Base-by-base conservation (phyloP, 2,888 invertebrate species). In the Meliscaeva auricollis region DNA sequence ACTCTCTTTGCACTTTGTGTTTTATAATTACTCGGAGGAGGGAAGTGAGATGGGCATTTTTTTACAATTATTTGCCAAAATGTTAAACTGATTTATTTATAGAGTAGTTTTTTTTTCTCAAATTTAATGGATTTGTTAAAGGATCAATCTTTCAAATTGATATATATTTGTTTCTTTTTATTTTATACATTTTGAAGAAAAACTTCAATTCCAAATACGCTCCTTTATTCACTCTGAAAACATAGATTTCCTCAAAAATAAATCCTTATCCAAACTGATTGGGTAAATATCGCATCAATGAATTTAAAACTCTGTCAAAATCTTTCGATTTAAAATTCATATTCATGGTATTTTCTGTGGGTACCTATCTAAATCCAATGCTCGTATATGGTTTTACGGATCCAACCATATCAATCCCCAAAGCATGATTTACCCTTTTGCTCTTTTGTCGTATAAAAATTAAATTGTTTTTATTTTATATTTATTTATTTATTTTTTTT, bases 381-480 rank as follows among this genome's bases (percentile, higher is more conserved):
- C 44, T 41, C 46, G n/a, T 6, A 30, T 17, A 66, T 50, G 38
- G 17, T 32, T 64, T 32, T 20, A 2, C 9, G 11, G 22, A 46
- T 54, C 22, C 22, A 56, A 20, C 7, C 32, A 41, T 52, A 76
- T 76, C 75, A 48, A 76, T 50, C 48, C 17, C 3, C 9, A 15
- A 64, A 52, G 4, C 66, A 64, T 35, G 32, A 44, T 64, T 48
- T 15, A 13, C 60, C 48, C 30, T 32, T 26, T 50, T 0, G 15
- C 20, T 30, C 6, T 3, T 44, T 8, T 30, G 9, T 20, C 2
- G 56, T 35, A 15, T 32, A n/a, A 30, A 38, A 75, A 6, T 26
- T 9, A 64, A 70, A 73, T 60, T 68, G 48, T 62, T 68, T 72
- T 44, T 48, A 13, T 60, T 77, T 58, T 60, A 20, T 35, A 11